These are phyloP conservation scores for Neosilurus hyrtlii DNA, from an alignment of 2,797 vertebrate species.

Conservation along the genomic window DNA sequence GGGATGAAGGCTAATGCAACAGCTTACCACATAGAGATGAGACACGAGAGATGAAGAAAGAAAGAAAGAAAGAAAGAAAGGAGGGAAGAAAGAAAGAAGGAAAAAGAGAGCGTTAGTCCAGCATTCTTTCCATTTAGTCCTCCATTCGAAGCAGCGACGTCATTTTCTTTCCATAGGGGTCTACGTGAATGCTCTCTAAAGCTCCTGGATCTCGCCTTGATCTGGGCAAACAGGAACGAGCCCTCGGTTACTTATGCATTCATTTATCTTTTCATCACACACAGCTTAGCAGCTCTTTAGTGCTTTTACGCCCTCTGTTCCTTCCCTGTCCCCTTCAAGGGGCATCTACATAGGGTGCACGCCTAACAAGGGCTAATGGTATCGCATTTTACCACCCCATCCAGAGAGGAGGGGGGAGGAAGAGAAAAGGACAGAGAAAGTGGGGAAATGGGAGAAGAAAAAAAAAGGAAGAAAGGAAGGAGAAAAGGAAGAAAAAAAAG, in stretches of 20 bases:
- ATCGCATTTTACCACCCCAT: conserved; percentile 45
- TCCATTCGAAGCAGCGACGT: conserved; percentile 43
- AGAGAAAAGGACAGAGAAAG: conserved; percentile 8
- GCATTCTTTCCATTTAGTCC: conserved; percentile 31
- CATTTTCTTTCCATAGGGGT: conserved; percentile 75
- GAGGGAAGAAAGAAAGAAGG: conserved; percentile 1
- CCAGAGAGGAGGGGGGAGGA: conserved; percentile 11
- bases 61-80: neutral
- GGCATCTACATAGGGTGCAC: conserved; percentile 80
- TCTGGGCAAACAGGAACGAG: conserved; percentile 88
- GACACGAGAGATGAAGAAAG: neutral
- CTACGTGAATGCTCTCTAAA: conserved; percentile 74
- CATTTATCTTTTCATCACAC: conserved; percentile 90
- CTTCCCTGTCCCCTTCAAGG: conserved; percentile 75
- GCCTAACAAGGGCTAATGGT: conserved; percentile 87
- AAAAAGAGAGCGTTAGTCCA: conserved; percentile 17
- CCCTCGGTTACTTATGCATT: conserved; percentile 75
- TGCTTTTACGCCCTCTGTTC: conserved; percentile 70
- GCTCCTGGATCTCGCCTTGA: conserved; percentile 89
- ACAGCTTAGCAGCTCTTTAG: conserved; percentile 85
- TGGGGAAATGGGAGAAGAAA: conserved; percentile 31
- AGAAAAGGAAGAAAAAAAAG: conserved; percentile 47
- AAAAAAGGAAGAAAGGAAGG: conserved; percentile 23
- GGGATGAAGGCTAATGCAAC: conserved; percentile 33
- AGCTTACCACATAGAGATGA: conserved; percentile 4